Evolutionary conservation across 2,888 invertebrate species (phyloP), one percentile per base, ranked within the genome.

Genomic region (Drosophila glabriapex): DNA sequence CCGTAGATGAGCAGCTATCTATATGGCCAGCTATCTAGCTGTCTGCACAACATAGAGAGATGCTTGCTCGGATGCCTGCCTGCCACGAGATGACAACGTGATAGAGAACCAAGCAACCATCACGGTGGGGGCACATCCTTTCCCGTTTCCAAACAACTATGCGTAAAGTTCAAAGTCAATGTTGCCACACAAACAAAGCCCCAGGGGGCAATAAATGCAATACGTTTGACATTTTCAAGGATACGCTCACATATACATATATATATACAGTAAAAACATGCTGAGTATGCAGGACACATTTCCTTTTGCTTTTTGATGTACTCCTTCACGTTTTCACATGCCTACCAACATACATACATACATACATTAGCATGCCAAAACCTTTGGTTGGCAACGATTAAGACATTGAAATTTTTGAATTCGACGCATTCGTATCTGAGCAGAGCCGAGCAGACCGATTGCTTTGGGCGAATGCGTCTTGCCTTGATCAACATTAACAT

Each of bases 1-100:
- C 59, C 70, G 58, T 82, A 68, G 61, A 69, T 79, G 82, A 33
- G 55, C 52, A 71, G 66, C 64, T 73, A 88, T 87, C 69, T 74
- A 54, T 74, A 54, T 63, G 50, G 49, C 56, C 58, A 63, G 64
- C 49, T 22, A 28, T 7, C 35, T 31, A 46, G 7, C 46, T 22
- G 22, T 14, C 43, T 22, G 22, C 43, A 14, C 7, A 22, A 22
- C 7, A 22, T 22, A 22, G 22, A 43, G 22, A 7, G 14, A 46
- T 52, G 50, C 50, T 52, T 41, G 52, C 39, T n/a, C 22, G 62
- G 35, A 25, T n/a, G 39, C 35, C 50, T 71, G 64, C 60, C 76
- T 29, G 64, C 46, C 7, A 25, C 25, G 59, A 59, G 63, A 53
- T 68, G 63, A 59, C 68, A 56, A 82, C 83, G 73, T 74, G 87